Conservation (phyloP, 2,797 vertebrate species). For the Petrocephalus schoutedeni region DNA sequence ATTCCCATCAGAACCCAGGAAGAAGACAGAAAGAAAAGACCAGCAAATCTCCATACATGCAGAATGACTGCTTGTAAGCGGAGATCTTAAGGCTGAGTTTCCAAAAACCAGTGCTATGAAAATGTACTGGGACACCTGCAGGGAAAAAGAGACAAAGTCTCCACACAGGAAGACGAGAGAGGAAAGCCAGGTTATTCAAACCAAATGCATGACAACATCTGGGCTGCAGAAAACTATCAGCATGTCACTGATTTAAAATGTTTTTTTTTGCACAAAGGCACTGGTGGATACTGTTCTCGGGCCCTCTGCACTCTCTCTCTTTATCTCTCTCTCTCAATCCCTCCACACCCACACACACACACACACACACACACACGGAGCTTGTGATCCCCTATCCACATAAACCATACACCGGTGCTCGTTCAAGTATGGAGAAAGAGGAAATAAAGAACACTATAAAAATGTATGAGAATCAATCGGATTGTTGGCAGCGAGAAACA, state of each 20-base stretch:
- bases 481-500: constrained; percentile 9
- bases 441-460: constrained; percentile 20
- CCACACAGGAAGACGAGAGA: not conserved
- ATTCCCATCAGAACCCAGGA: not conserved
- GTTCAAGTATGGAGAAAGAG: constrained; percentile 22
- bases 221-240: not conserved
- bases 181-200: constrained; percentile 16
- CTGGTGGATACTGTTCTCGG: not conserved
- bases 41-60: not conserved
- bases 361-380: not conserved
- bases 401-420: constrained; percentile 16
- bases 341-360: not conserved
- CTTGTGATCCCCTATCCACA: constrained; percentile 5
- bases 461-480: constrained; percentile 27
- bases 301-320: not conserved
- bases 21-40: not conserved
- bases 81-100: not conserved
- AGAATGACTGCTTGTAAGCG: not conserved
- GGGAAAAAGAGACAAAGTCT: not conserved
- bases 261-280: not conserved
- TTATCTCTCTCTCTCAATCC: not conserved
- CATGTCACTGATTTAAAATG: not conserved
- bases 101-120: not conserved
- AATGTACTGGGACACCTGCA: not conserved
- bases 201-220: not conserved